Conservation (phyloP, 2,113 vertebrate species). For the Oreochromis aureus region DNA sequence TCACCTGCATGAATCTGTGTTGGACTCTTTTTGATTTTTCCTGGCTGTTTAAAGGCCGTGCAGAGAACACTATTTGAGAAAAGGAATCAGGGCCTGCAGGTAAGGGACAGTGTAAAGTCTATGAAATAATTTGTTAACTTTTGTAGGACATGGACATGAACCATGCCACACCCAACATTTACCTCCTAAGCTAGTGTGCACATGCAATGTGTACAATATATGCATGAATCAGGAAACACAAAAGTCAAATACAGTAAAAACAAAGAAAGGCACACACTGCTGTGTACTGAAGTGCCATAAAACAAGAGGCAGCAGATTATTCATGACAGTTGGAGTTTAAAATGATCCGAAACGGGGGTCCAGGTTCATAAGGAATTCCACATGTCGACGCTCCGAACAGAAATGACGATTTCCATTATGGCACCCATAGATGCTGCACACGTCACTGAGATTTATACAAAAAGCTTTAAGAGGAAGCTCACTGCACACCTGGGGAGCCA, state of each 20-base stretch:
- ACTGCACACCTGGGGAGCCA: not conserved
- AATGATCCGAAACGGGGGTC: not conserved
- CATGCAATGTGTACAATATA: not conserved
- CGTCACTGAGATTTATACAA: not conserved
- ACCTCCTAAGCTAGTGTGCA: not conserved
- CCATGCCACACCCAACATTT: not conserved
- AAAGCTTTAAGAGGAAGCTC: not conserved
- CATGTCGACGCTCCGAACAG: not conserved
- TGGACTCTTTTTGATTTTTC: not conserved
- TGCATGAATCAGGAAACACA: not conserved
- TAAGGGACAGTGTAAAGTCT: not conserved
- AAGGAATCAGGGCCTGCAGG: not conserved
- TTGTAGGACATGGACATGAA: not conserved
- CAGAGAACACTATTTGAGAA: not conserved
- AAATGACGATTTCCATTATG: not conserved
- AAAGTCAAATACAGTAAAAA: not conserved
- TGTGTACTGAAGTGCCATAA: not conserved
- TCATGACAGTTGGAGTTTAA: not conserved
- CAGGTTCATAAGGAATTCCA: not conserved
- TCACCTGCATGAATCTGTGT: slow-evolving; percentile 7
- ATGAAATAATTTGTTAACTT: not conserved
- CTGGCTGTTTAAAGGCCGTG: not conserved
- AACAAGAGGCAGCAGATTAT: not conserved
- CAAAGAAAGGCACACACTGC: not conserved
- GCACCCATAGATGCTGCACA: not conserved